A percentile compares a stretch with the other conserved stretches of the same genome.
These are phyloP conservation scores for Glandiceps talaboti DNA, from an alignment of 53 echinoderm and acorn worm species.

Conservation along the genomic window DNA sequence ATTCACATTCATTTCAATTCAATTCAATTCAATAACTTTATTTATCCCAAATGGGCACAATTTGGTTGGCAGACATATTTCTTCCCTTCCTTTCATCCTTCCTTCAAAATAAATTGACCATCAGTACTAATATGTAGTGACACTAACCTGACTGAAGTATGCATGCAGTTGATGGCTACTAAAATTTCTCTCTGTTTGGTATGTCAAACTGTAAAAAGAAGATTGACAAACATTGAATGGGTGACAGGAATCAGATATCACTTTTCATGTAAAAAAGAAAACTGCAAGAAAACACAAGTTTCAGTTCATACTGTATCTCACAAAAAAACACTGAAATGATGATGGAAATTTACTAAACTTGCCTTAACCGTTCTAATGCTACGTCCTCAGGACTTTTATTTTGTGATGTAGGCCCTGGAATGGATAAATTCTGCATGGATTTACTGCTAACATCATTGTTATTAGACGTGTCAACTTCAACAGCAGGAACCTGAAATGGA, in stretches of 20 bases:
- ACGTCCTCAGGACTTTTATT: slow-evolving; percentile 57
- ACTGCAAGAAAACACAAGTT: too few relatives aligned
- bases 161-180: slow-evolving; percentile 51
- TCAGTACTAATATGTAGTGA: neutral
- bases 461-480: slow-evolving; percentile 52
- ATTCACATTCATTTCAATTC: too few relatives aligned
- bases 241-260: too few relatives aligned
- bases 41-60: too few relatives aligned
- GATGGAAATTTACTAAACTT: slow-evolving; percentile 3
- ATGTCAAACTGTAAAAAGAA: slow-evolving; percentile 42
- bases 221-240: too few relatives aligned
- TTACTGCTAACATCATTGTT: slow-evolving; percentile 91
- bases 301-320: too few relatives aligned
- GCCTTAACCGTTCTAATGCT: slow-evolving; percentile 82
- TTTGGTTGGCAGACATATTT: too few relatives aligned
- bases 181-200: slow-evolving; percentile 74
- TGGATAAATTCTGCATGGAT: slow-evolving; percentile 2
- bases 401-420: neutral
- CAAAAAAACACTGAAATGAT: too few relatives aligned
- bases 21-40: too few relatives aligned
- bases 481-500: slow-evolving; percentile 64
- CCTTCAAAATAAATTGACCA: too few relatives aligned
- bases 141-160: slow-evolving; percentile 75
- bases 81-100: too few relatives aligned
- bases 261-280: too few relatives aligned